Percentiles rank a stretch among this genome's conserved stretches.
These are phyloP conservation scores for Syrmaticus mikado DNA, from an alignment of 2,113 vertebrate species.

Conservation along the genomic window DNA sequence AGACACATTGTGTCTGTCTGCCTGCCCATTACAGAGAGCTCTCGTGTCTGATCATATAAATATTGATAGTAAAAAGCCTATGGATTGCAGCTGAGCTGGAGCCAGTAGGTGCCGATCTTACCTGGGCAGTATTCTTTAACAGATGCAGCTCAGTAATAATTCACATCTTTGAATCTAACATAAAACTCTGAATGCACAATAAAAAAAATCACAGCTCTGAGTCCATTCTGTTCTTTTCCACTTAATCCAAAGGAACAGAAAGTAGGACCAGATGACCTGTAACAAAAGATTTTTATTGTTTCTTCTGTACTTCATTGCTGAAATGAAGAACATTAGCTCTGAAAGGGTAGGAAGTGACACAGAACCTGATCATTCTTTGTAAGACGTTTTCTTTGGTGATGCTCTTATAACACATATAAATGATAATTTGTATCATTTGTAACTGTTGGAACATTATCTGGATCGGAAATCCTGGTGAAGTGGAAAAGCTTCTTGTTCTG, in stretches of 20 bases:
- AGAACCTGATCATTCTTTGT: not conserved
- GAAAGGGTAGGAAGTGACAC: not conserved
- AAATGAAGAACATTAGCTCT: not conserved
- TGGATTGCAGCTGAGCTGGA: conserved; percentile 11
- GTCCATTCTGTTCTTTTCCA: not conserved
- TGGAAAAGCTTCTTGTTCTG: not conserved
- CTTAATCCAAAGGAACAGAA: not conserved
- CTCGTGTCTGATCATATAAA: not conserved
- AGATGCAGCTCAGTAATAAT: conserved; percentile 24
- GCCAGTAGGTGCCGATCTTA: conserved; percentile 24
- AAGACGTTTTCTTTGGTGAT: not conserved
- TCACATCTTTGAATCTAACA: not conserved
- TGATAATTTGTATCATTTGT: not conserved
- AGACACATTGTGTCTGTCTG: not conserved
- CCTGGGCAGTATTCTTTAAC: conserved; percentile 7
- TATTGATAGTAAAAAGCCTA: not conserved
- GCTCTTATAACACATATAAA: not conserved
- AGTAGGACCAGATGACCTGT: not conserved
- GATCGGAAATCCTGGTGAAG: not conserved
- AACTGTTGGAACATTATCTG: not conserved
- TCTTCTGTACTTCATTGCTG: not conserved
- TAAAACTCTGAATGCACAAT: not conserved
- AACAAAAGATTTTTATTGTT: not conserved
- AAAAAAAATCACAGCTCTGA: not conserved
- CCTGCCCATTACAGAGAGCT: not conserved